Conservation (phyloP, 2,797 vertebrate genomes). For the Hirundo rustica region DNA sequence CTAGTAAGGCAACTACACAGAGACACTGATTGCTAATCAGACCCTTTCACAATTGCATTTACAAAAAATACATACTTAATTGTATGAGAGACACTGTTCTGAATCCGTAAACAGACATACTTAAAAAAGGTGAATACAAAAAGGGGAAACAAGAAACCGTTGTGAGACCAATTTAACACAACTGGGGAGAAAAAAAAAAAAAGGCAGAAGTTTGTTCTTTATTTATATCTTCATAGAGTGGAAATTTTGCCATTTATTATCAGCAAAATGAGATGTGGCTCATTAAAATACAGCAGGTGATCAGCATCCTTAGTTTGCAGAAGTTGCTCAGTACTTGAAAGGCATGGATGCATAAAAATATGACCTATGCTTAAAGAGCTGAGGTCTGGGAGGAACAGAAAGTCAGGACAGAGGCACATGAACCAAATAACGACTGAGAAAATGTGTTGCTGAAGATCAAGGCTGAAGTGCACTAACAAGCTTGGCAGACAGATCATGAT, state of each 20-base stretch:
- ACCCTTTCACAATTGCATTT: neutral
- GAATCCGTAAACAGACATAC: neutral
- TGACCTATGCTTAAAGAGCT: neutral
- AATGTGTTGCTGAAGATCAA: neutral
- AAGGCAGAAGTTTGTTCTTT: neutral
- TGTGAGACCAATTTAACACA: neutral
- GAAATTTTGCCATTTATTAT: neutral
- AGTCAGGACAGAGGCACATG: neutral
- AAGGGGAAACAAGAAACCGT: neutral
- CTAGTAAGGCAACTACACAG: neutral
- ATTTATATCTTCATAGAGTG: neutral
- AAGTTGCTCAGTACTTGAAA: neutral
- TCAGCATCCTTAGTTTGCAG: neutral
- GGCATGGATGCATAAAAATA: neutral
- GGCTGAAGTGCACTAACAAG: neutral
- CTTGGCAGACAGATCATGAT: neutral
- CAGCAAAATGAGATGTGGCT: neutral
- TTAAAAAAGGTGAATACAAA: neutral
- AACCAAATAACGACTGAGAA: neutral
- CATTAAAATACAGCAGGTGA: neutral
- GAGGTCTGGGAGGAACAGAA: neutral
- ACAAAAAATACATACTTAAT: neutral
- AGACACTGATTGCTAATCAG: neutral
- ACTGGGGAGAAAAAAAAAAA: accelerated
- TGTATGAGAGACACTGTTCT: neutral